Base-by-base conservation (phyloP, 2,113 vertebrate species). In the Heptranchias perlo region DNA sequence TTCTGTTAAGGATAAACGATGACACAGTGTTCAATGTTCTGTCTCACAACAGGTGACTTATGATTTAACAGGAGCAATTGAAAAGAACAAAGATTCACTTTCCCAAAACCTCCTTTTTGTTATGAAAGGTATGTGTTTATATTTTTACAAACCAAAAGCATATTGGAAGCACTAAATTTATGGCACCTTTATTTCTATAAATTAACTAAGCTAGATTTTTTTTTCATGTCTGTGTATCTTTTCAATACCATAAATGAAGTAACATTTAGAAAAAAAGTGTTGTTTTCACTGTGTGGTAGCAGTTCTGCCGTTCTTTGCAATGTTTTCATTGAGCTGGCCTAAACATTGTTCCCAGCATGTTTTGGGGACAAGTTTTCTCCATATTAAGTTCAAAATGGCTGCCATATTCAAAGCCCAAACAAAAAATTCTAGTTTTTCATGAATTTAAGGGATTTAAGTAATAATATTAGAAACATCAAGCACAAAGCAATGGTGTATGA, bases 51-150 rank as follows among this genome's bases (percentile, higher is more conserved):
- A 99, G 99, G 98, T 99, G 96, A 99, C 98, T 86, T 99, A 99
- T 92, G 98, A 99, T 97, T 98, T 98, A 96, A 98, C 97, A 67
- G 98, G 99, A 96, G 98, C 98, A 0, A 97, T 98, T 97, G 98
- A 98, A 96, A 99, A 98, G 98, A 99, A 99, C 97, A 99, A 98
- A 97, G 99, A 99, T 97, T 97, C 97, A 87, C 98, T 99, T 96
- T 98, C 99, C 89, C 99, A 99, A 97, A 99, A 98, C 97, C 98
- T 99, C 96, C 11, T 99, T 86, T 98, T 98, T 97, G 98, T 98
- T 78, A 98, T 99, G 98, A 99, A 99, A 98, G 98, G 99, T 99
- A 98, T 98, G 98, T 97, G 84, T 28, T 69, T 69, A 69, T 52
- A 35, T 73, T 47, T 69, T 49, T 52, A 25, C 35, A 69, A 95